Evolutionary conservation across 1,140 invertebrate species (phyloP), one percentile per base, ranked within the genome.

Genomic region (Archegozetes longisetosus): DNA sequence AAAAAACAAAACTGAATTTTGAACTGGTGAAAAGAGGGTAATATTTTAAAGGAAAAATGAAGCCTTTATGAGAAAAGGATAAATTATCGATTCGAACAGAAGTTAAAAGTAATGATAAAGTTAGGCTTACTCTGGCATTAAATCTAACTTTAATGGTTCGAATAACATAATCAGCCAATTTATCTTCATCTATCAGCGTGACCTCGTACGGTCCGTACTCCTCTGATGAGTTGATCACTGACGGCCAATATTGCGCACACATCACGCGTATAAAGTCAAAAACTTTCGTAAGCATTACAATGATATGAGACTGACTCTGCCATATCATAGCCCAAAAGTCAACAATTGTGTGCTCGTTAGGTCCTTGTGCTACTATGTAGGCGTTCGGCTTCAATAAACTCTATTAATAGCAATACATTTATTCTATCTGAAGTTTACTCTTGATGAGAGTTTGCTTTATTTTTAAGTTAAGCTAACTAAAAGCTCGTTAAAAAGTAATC

Each of bases 291-390:
- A 94, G 74, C 86, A 93, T 93, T 32, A 95, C 80, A 59, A 96
- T 82, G 24, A 92, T 82, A 62, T 86, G 80, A 2, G 80, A 80
- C 69, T 94, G 88, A 70, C 94, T 87, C 69, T 95, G 88, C 91
- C 91, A 96, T 25, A 95, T 82, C 91, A 97, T 95, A 47, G 85
- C 78, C 92, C 92, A 97, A 70, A 95, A 94, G 73, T 95, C 90
- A 27, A 77, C 78, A 3, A 91, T 80, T 0, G 91, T 94, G 47
- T 80, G 79, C 52, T 85, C 79, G n/a, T 84, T 88, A 54, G 89
- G 88, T 63, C 89, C 89, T 74, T 93, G 89, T 17, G 86, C 88
- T 60, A 90, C 87, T 61, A 93, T 89, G 69, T 92, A 93, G 28
- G 88, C 88, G 70, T 93, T 93, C 56, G 89, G 89, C 68, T 88